Base-by-base conservation (phyloP, 2,113 vertebrate genomes). In the Oenanthe melanoleuca region DNA sequence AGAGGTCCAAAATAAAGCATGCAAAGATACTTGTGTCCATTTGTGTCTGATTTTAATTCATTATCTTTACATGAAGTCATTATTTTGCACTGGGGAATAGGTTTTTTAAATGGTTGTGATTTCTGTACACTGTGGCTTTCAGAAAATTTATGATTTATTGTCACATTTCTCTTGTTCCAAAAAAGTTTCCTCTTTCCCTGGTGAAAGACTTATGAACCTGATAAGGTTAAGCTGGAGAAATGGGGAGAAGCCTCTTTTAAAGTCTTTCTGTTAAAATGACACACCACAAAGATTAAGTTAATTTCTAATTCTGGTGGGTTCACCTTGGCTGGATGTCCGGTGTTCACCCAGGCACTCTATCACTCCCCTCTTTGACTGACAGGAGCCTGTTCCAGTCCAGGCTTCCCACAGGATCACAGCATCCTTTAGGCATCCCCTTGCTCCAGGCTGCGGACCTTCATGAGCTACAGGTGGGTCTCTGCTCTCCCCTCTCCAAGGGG, bases 361-460 rank as follows among this genome's bases (percentile, higher is more conserved):
- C 42, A 16, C 29, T 33, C 6, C 2, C 5, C 13, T 80, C 29
- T 29, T 75, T 16, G 26, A 22, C 5, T 70, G 21, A 28, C 9
- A 34, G 33, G 23, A 64, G 9, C 24, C 11, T 42, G 10, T 22
- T 56, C 10, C 34, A 56, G 13, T 6, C 2, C 5, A 11, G 33
- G 24, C 21, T 50, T 78, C 13, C 24, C 49, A 50, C 8, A 25
- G 49, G 49, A 26, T 25, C 14, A 26, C 25, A 26, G 14, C 49
- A 50, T 50, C 49, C 74, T 64, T 67, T 1, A 9, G 28, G 33
- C 20, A 67, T n/a, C 8, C 7, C 33, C 9, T 10, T 79, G 44
- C 34, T 79, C 34, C 5, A 3, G 18, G 0, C 1, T 22, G 23
- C 7, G 4, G 12, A 69, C 4, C 1, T 47, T 15, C 13, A 13